Base-by-base conservation (phyloP, 2,888 invertebrate genomes). In the Hyalella azteca region DNA sequence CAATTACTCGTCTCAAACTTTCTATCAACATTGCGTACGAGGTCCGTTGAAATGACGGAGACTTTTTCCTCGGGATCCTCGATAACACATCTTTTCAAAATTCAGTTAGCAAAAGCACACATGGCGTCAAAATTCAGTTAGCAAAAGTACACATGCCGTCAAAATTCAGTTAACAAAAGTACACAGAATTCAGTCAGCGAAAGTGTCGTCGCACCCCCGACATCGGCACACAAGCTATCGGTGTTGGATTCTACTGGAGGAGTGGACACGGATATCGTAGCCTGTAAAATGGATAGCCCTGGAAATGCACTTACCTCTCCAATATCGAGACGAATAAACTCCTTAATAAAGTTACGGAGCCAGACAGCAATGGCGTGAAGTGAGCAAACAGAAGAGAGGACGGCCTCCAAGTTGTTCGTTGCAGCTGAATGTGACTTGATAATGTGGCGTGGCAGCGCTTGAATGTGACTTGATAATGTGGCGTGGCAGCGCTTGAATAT, bases 1-100 rank as follows among this genome's bases (percentile, higher is more conserved):
- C 66, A 66, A 66, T 36, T 66, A 66, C 66, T 22, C 19, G 36
- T 22, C 66, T 32, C 66, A 66, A 66, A 66, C 66, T 66, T 66
- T 66, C 66, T 5, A 3, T 1, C 39, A 36, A 7, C 45, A 45
- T 45, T 15, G 66, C 36, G 36, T 13, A 66, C 36, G 66, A 7
- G 66, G 19, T 0, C 29, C 36, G 19, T 19, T 19, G 66, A 5
- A 29, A 29, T 22, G 29, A 4, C 36, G 13, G 1, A 13, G 2
- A n/a, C n/a, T n/a, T n/a, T 19, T 66, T 66, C 36, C 13, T 13
- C 1, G 29, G 19, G 13, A 22, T 36, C 36, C 26, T 15, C 22
- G 66, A 11, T 36, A 11, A 15, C 39, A 29, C n/a, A 66, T 29
- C 19, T 5, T 15, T 36, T 11, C 36, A 66, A 66, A 29, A 15